These are phyloP conservation scores for Chromoteleia sp. DNA, from an alignment of 2,888 invertebrate species.

Conservation along the genomic window DNA sequence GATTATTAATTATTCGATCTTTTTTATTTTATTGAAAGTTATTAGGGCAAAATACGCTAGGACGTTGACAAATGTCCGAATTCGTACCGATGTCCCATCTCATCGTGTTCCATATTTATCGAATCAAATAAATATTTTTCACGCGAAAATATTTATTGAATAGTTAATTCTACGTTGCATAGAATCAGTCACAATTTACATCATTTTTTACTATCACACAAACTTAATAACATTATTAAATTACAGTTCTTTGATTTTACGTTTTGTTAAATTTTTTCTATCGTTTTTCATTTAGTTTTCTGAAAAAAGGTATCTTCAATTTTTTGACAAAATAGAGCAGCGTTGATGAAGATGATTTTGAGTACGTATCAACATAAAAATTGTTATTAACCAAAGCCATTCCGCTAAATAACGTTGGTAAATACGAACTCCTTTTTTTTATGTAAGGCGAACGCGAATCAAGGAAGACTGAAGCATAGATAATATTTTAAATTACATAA, in stretches of 20 bases:
- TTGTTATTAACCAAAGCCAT: conserved; percentile 6
- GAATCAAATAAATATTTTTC: conserved; percentile 26
- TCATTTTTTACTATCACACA: background rate
- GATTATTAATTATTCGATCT: background rate
- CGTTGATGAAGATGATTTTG: background rate
- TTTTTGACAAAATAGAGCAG: too few species aligned
- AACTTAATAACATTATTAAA: background rate
- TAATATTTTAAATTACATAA: too few species aligned
- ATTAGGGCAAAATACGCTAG: conserved; percentile 53
- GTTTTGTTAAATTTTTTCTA: too few species aligned
- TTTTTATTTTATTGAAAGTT: conserved; percentile 36
- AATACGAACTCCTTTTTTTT: background rate
- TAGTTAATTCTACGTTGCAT: too few species aligned
- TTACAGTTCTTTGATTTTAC: too few species aligned
- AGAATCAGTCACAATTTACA: background rate
- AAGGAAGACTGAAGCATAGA: background rate
- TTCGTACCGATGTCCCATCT: conserved; percentile 44
- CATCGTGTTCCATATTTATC: conserved; percentile 1
- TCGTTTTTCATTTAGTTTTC: too few species aligned
- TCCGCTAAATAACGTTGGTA: conserved; percentile 9
- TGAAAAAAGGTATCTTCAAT: too few species aligned
- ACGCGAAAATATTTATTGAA: conserved; percentile 33
- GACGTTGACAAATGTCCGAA: conserved; percentile 34
- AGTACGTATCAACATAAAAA: background rate
- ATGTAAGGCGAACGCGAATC: background rate